phyloP scores from a whole-genome alignment of 2,113 vertebrate genomes.

The Polypterus senegalus region DNA sequence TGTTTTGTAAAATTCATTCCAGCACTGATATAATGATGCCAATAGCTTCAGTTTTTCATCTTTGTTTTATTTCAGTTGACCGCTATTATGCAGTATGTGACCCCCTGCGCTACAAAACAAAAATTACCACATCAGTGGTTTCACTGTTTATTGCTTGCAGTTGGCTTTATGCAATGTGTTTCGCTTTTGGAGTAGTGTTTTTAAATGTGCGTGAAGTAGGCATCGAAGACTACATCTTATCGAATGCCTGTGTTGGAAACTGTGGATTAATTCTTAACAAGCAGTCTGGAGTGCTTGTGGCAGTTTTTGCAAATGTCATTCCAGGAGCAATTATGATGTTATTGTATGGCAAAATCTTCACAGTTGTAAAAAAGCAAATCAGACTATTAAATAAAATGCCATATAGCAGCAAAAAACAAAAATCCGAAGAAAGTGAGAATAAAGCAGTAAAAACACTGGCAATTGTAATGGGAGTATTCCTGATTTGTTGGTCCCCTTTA shows the following conservation, averaged over 20 bases:
- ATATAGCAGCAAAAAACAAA: neutral
- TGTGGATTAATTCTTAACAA: slow-evolving; percentile 7
- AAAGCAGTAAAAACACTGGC: slow-evolving; percentile 9
- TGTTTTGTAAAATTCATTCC: slow-evolving; percentile 11
- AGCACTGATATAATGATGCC: slow-evolving; percentile 9
- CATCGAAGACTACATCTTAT: slow-evolving; percentile 4
- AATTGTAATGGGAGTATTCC: slow-evolving; percentile 11
- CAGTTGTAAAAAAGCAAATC: slow-evolving; percentile 1
- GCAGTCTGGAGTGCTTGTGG: slow-evolving; percentile 2
- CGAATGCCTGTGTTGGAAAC: slow-evolving; percentile 6
- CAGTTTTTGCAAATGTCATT: neutral
- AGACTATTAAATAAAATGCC: neutral
- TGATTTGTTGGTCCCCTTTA: slow-evolving; percentile 8
- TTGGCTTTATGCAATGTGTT: slow-evolving; percentile 1
- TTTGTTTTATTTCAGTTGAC: slow-evolving; percentile 9
- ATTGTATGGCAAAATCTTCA: slow-evolving; percentile 8
- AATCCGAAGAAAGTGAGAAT: neutral
- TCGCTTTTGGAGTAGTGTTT: slow-evolving; percentile 11
- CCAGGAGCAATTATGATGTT: slow-evolving; percentile 5
- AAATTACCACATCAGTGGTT: slow-evolving; percentile 1
- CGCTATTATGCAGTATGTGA: slow-evolving; percentile 5
- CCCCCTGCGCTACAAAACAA: slow-evolving; percentile 2
- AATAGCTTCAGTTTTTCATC: slow-evolving; percentile 11
- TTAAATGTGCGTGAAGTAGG: slow-evolving; percentile 6
- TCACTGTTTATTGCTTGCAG: slow-evolving; percentile 2